phyloP scores from a whole-genome alignment of 2,113 vertebrate genomes.

The Petroica traversi region DNA sequence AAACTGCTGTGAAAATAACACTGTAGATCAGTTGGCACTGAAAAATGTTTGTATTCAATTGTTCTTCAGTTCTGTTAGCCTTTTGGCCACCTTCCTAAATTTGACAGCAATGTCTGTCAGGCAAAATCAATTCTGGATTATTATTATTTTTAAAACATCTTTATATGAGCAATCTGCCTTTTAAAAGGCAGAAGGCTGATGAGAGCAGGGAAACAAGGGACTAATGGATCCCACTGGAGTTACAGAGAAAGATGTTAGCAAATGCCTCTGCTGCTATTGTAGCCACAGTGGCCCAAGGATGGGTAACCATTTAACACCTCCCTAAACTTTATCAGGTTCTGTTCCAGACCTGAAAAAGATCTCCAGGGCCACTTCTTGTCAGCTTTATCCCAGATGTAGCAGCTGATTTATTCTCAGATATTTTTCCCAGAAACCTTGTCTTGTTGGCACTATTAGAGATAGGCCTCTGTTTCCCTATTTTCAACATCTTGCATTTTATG shows the following conservation, averaged over 20 bases:
- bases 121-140: not conserved
- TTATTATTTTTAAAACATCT: not conserved
- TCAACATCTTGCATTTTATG: not conserved
- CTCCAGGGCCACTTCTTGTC: not conserved
- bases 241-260: not conserved
- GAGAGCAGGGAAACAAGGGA: not conserved
- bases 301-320: not conserved
- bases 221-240: not conserved
- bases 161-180: not conserved
- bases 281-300: not conserved
- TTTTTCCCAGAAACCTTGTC: not conserved
- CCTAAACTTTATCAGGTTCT: not conserved
- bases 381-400: not conserved
- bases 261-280: not conserved
- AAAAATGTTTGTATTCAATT: not conserved
- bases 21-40: not conserved
- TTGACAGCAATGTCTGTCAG: not conserved
- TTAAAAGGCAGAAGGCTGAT: not conserved
- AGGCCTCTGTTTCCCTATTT: not conserved
- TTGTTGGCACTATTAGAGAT: not conserved
- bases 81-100: not conserved
- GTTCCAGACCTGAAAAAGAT: not conserved
- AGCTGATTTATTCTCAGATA: not conserved
- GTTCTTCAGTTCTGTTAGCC: not conserved
- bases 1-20: not conserved